phyloP scores from a whole-genome alignment of 2,888 invertebrate species.

The Orchesellides sinensis region DNA sequence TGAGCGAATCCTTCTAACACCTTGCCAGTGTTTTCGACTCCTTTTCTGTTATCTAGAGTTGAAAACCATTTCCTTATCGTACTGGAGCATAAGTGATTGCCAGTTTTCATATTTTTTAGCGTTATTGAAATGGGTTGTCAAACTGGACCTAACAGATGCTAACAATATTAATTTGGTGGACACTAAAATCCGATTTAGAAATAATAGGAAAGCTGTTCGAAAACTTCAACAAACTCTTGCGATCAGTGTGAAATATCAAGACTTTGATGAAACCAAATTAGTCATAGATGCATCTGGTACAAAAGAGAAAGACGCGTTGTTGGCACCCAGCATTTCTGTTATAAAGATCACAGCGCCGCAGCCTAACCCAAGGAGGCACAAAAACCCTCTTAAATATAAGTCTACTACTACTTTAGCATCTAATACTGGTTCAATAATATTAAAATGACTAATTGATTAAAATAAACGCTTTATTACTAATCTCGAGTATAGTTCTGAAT shows the following conservation, averaged over 20 bases:
- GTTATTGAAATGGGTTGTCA: constrained; percentile 27
- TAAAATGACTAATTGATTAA: too few species aligned
- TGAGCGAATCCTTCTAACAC: constrained; percentile 26
- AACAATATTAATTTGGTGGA: constrained; percentile 19
- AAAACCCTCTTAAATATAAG: too few species aligned
- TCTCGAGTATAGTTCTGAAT: constrained; percentile 35
- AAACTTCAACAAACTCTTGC: constrained; percentile 18
- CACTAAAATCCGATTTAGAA: constrained; percentile 39
- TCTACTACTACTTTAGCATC: neutral
- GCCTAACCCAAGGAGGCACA: neutral
- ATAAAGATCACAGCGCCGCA: neutral
- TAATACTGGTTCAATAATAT: neutral
- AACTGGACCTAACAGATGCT: constrained; percentile 8
- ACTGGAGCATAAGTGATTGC: constrained; percentile 45
- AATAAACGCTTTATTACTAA: constrained; percentile 3
- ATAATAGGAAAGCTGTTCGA: constrained; percentile 31
- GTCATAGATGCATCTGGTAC: neutral
- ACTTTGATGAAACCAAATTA: constrained; percentile 26
- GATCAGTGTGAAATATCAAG: constrained; percentile 22
- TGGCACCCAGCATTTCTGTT: constrained; percentile 24
- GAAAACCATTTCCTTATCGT: neutral
- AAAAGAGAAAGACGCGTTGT: neutral
- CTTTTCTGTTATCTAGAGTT: neutral
- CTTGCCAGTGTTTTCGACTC: constrained; percentile 34
- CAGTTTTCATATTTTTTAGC: constrained; percentile 27